phyloP scores from a whole-genome alignment of 2,888 invertebrate species.

The Erebia epiphron region DNA sequence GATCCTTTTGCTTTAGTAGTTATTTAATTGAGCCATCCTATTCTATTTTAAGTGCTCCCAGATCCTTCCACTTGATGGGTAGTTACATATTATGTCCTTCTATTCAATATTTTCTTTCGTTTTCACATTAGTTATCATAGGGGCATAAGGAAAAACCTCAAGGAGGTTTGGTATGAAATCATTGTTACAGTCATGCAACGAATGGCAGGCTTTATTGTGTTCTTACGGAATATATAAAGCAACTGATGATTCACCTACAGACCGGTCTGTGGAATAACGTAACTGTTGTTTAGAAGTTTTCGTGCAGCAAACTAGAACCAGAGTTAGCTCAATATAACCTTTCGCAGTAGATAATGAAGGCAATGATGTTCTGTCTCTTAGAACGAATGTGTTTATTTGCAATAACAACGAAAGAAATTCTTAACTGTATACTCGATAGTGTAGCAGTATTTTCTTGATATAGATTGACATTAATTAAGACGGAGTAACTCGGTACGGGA shows the following conservation, averaged over 20 bases:
- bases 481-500: too few relatives aligned
- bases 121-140: background rate
- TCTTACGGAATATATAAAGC: conserved; percentile 39
- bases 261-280: conserved; percentile 29
- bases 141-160: conserved; percentile 26
- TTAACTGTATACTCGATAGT: background rate
- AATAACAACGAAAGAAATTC: background rate
- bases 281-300: conserved; percentile 30
- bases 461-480: too few relatives aligned
- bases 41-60: too few relatives aligned
- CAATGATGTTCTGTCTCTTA: background rate
- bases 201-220: conserved; percentile 24
- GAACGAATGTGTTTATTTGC: background rate
- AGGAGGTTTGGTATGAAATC: conserved; percentile 35
- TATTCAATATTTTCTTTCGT: background rate
- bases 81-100: background rate
- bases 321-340: background rate
- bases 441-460: too few relatives aligned
- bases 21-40: too few relatives aligned
- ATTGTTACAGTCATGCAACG: conserved; percentile 29
- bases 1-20: too few relatives aligned
- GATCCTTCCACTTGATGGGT: too few relatives aligned
- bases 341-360: background rate
- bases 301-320: background rate
- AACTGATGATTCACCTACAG: conserved; percentile 35